A percentile compares a stretch with the other conserved stretches of the same genome.
Evolutionary conservation across 2,888 invertebrate genomes (phyloP).

Genomic region (Heteropelma amictum): DNA sequence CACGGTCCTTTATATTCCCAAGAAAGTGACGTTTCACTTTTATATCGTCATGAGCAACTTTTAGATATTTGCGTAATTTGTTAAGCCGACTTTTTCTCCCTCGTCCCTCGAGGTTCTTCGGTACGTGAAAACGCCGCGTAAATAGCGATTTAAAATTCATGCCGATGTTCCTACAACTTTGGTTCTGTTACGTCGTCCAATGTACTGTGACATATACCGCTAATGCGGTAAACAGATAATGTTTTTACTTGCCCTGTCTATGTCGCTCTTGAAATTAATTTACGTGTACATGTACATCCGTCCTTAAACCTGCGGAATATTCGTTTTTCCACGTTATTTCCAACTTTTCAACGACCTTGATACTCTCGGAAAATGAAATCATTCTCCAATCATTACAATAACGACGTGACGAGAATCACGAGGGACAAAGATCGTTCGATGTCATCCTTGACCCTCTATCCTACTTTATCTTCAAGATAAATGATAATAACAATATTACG

Average conservation of each 20-base stretch:
- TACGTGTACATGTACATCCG: background rate
- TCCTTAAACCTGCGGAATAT: too few relatives aligned
- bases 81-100: background rate
- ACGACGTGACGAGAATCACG: constrained; percentile 35
- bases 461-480: background rate
- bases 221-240: constrained; percentile 24
- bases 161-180: constrained; percentile 19
- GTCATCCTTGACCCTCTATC: constrained; percentile 15
- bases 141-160: constrained; percentile 47
- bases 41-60: background rate
- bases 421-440: background rate
- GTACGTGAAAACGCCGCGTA: background rate
- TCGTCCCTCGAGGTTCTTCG: constrained; percentile 7
- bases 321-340: constrained; percentile 17
- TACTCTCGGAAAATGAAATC: constrained; percentile 7
- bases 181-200: constrained; percentile 37
- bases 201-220: constrained; percentile 11
- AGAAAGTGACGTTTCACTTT: too few relatives aligned
- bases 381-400: constrained; percentile 25
- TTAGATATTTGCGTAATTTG: background rate
- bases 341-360: constrained; percentile 17
- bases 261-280: background rate
- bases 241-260: constrained; percentile 19
- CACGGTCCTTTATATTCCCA: too few relatives aligned
- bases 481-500: too few relatives aligned